Percentiles rank a stretch among this genome's conserved stretches.
Conservation (phyloP, 2,113 vertebrate genomes). For the Pelusios castaneus region DNA sequence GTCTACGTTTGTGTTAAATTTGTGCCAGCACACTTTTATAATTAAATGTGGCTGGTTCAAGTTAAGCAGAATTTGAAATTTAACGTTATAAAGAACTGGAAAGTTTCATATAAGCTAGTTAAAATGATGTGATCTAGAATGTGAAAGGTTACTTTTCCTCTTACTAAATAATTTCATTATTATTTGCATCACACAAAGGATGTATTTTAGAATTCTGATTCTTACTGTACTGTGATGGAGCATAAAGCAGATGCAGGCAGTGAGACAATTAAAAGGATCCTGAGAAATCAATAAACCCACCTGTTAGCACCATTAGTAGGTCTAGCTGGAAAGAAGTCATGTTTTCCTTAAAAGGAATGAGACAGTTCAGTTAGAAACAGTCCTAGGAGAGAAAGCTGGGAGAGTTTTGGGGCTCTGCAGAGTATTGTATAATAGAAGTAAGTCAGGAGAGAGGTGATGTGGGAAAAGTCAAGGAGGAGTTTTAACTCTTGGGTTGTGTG, state of each 20-base stretch:
- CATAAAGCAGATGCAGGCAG: background rate
- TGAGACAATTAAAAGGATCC: background rate
- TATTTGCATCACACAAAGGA: background rate
- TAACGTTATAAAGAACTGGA: background rate
- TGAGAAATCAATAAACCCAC: background rate
- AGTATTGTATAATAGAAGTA: too few relatives aligned
- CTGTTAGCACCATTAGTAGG: background rate
- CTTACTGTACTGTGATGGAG: background rate
- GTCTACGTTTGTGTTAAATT: background rate
- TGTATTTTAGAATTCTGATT: background rate
- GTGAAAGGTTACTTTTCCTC: background rate
- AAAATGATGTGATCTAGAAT: background rate
- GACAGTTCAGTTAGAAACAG: background rate
- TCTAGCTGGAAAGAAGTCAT: background rate
- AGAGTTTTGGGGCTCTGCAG: background rate
- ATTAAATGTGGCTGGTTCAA: background rate
- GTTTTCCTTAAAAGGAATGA: background rate
- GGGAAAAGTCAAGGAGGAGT: too few relatives aligned
- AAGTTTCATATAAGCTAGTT: background rate
- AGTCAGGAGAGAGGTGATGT: too few relatives aligned
- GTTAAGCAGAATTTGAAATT: background rate
- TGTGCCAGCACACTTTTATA: background rate
- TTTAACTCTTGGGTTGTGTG: background rate
- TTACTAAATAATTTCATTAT: background rate
- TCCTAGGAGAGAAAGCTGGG: background rate